Evolutionary conservation across 2,113 vertebrate species (phyloP), one percentile per base, ranked within the genome.

Genomic region (Triplophysa rosa): DNA sequence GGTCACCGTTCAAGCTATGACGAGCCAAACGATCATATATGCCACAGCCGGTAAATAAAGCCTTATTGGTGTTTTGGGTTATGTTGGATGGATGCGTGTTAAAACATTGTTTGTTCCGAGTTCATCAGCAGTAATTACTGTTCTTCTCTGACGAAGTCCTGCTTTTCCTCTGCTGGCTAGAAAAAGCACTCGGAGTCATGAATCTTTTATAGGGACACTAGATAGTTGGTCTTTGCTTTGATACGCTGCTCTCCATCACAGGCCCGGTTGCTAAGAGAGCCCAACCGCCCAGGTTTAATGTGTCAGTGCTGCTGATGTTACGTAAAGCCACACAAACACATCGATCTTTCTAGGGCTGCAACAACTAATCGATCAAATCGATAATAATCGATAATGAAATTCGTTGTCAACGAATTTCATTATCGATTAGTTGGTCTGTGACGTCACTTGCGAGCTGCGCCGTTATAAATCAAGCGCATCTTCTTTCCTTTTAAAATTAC

Each of bases 311-410:
- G 63, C 69, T 58, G 37, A 68, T 40, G 76, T 77, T 67, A 78
- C 54, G 76, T 72, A 84, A 86, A 70, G 49, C 24, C 71, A 74
- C 80, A 84, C 78, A 70, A 78, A 82, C 80, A 69, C 80, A 78
- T 87, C 86, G 87, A 87, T n/a, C n/a, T n/a, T n/a, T n/a, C n/a
- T n/a, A n/a, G n/a, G n/a, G n/a, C n/a, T n/a, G n/a, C n/a, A n/a
- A n/a, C n/a, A n/a, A n/a, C n/a, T n/a, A n/a, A n/a, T n/a, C n/a
- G n/a, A n/a, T n/a, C n/a, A n/a, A n/a, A n/a, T n/a, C n/a, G n/a
- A n/a, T n/a, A n/a, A n/a, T n/a, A n/a, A n/a, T n/a, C n/a, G n/a
- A n/a, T n/a, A n/a, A n/a, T n/a, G n/a, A n/a, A n/a, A n/a, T n/a
- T n/a, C n/a, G n/a, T n/a, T n/a, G n/a, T n/a, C n/a, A n/a, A n/a